Percentiles rank a stretch among this genome's conserved stretches.
Evolutionary conservation across 2,113 vertebrate species (phyloP).

Genomic region (Galbula dea): DNA sequence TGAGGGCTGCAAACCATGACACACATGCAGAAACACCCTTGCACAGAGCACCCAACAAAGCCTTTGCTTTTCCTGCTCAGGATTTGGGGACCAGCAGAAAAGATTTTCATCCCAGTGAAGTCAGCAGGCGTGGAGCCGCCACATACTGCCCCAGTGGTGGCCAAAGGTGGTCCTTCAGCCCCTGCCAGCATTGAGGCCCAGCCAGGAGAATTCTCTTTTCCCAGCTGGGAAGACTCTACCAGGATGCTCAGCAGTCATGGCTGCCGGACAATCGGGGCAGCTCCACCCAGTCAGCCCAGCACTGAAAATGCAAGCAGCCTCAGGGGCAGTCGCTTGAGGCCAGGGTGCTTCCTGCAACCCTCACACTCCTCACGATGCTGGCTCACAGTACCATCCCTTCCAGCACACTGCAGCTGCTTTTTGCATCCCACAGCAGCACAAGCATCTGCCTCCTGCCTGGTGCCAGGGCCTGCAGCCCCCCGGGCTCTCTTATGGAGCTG

Average conservation of each 20-base stretch:
- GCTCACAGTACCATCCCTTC: not conserved
- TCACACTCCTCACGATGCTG: not conserved
- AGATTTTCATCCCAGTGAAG: not conserved
- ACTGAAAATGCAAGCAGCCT: fast-evolving
- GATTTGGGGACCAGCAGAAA: not conserved
- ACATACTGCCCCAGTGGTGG: not conserved
- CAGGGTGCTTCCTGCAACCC: not conserved
- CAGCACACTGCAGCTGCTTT: fast-evolving
- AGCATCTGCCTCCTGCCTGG: not conserved
- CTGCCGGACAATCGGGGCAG: fast-evolving
- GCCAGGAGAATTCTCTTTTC: not conserved
- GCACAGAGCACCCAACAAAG: not conserved
- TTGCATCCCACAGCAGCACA: fast-evolving
- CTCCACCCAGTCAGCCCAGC: fast-evolving
- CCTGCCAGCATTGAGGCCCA: not conserved
- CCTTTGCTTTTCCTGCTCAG: not conserved
- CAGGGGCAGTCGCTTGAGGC: not conserved
- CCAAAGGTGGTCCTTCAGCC: not conserved
- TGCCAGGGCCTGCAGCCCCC: not conserved
- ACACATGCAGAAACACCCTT: fast-evolving
- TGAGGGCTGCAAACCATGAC: not conserved
- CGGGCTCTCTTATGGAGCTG: not conserved
- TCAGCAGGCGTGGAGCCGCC: not conserved
- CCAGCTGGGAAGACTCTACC: not conserved
- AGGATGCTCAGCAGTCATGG: not conserved